phyloP scores from a whole-genome alignment of 2,113 vertebrate species.

The Dipodomys ordii region DNA sequence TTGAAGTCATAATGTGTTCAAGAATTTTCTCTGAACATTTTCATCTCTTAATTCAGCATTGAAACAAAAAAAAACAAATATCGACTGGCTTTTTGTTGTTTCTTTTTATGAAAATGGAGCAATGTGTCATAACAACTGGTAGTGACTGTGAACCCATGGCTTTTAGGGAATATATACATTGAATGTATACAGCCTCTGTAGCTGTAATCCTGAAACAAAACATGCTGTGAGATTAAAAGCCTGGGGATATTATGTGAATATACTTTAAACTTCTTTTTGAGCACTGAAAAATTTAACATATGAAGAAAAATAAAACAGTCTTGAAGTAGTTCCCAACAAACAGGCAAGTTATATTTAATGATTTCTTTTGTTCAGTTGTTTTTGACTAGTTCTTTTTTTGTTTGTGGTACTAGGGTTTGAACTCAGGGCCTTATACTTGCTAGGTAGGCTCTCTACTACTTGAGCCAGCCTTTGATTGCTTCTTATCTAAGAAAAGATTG shows the following conservation, averaged over 20 bases:
- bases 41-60: slow-evolving; percentile 59
- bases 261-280: slow-evolving; percentile 62
- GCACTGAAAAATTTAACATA: slow-evolving; percentile 28
- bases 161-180: slow-evolving; percentile 26
- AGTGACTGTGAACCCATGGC: slow-evolving; percentile 13
- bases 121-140: slow-evolving; percentile 30
- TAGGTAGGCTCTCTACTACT: too few relatives aligned
- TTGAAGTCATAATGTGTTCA: slow-evolving; percentile 10
- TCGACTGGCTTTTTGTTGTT: neutral
- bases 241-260: slow-evolving; percentile 46
- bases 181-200: slow-evolving; percentile 8
- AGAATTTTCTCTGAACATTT: slow-evolving; percentile 41
- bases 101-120: slow-evolving; percentile 53
- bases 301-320: neutral
- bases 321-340: slow-evolving; percentile 43
- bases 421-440: too few relatives aligned
- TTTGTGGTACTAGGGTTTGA: too few relatives aligned
- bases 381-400: slow-evolving; percentile 2
- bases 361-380: slow-evolving; percentile 53
- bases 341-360: slow-evolving; percentile 1
- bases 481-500: slow-evolving; percentile 41
- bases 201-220: slow-evolving; percentile 56
- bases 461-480: neutral
- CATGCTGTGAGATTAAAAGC: slow-evolving; percentile 36
- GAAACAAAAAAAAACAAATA: slow-evolving; percentile 36